A percentile compares a stretch with the other conserved stretches of the same genome.
Conservation (phyloP, 2,113 vertebrate genomes). For the Aphelocoma coerulescens region DNA sequence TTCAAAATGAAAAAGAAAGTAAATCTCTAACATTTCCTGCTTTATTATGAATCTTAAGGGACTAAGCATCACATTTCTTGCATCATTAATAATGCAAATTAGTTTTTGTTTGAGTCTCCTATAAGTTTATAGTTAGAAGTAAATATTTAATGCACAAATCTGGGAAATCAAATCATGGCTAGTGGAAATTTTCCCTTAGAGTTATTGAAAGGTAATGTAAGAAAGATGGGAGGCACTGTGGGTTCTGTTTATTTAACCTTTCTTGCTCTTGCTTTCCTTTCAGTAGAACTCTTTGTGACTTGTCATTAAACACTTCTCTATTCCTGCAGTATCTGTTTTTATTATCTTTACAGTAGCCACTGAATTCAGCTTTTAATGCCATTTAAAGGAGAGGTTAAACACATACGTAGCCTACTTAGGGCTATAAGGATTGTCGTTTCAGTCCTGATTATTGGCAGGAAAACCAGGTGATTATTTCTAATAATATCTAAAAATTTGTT, state of each 20-base stretch:
- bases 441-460: background rate
- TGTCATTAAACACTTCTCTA: slow-evolving; percentile 41
- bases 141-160: slow-evolving; percentile 72
- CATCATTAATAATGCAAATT: slow-evolving; percentile 72
- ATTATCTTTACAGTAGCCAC: slow-evolving; percentile 32
- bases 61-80: slow-evolving; percentile 52
- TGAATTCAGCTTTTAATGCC: slow-evolving; percentile 15
- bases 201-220: slow-evolving; percentile 20
- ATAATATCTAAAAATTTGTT: background rate
- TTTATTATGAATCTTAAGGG: slow-evolving; percentile 54
- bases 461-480: slow-evolving; percentile 38
- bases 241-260: slow-evolving; percentile 59
- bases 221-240: slow-evolving; percentile 15
- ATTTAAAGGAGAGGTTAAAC: slow-evolving; percentile 23
- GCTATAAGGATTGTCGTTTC: background rate
- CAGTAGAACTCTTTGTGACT: slow-evolving; percentile 36
- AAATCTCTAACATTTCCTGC: slow-evolving; percentile 44
- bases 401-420: background rate
- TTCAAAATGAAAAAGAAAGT: slow-evolving; percentile 58
- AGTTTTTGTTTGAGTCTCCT: slow-evolving; percentile 61
- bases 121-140: slow-evolving; percentile 61
- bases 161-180: slow-evolving; percentile 47
- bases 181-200: slow-evolving; percentile 7
- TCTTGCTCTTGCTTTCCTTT: slow-evolving; percentile 29
- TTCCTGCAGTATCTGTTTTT: slow-evolving; percentile 37